Percentiles rank a stretch among this genome's conserved stretches.
phyloP scores from a whole-genome alignment of 2,888 invertebrate genomes.

The Hyposoter dolosus region DNA sequence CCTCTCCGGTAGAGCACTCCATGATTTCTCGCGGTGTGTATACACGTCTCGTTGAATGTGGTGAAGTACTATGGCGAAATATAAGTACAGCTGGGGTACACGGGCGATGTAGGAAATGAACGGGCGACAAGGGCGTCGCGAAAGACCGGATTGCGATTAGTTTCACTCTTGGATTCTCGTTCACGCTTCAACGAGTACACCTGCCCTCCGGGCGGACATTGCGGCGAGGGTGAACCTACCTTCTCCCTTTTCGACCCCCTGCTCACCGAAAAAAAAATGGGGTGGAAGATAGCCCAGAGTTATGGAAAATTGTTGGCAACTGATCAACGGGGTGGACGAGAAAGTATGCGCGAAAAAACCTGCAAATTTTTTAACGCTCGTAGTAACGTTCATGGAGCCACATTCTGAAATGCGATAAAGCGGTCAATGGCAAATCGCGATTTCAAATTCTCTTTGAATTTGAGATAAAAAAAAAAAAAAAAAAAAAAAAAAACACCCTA shows the following conservation, averaged over 20 bases:
- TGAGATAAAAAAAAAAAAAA: too few relatives aligned
- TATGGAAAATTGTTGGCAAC: conserved; percentile 47
- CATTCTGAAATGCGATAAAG: not conserved
- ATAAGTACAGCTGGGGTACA: conserved; percentile 31
- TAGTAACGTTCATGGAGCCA: not conserved
- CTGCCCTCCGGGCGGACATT: conserved; percentile 71
- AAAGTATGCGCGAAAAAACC: not conserved
- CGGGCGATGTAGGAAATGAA: conserved; percentile 29
- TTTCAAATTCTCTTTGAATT: not conserved
- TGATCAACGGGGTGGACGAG: conserved; percentile 13
- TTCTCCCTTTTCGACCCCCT: not conserved
- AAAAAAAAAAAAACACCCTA: not conserved
- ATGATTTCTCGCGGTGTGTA: conserved; percentile 47
- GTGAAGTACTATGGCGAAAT: conserved; percentile 8
- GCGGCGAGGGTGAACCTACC: conserved; percentile 33
- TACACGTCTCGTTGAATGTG: conserved; percentile 16
- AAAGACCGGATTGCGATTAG: conserved; percentile 76
- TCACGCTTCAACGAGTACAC: conserved; percentile 76
- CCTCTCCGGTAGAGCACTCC: conserved; percentile 22
- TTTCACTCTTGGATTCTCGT: conserved; percentile 75
- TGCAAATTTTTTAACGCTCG: not conserved
- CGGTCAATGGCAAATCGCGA: too few relatives aligned
- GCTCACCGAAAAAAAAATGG: conserved; percentile 48
- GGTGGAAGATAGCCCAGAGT: conserved; percentile 49
- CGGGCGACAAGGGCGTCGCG: conserved; percentile 52